Evolutionary conservation across 1,140 invertebrate genomes (phyloP).

Genomic region (Lamellibrachia luymesi): DNA sequence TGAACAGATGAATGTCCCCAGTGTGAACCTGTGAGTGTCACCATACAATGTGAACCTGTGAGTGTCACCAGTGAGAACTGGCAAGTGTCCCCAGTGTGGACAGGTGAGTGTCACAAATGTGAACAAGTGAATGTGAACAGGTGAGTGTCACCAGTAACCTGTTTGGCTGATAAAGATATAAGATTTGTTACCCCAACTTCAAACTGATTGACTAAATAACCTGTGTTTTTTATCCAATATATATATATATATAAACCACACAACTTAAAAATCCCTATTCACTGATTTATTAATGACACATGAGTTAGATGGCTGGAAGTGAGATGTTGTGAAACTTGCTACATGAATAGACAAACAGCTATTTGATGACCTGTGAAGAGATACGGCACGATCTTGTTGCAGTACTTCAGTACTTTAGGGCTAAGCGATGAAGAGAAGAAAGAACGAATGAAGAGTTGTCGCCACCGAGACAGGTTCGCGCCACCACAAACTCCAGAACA

Average conservation of each 20-base stretch:
- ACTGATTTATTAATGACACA: too few relatives aligned
- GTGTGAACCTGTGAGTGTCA: too few relatives aligned
- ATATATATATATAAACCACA: background rate
- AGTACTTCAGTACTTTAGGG: constrained; percentile 41
- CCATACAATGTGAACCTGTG: too few relatives aligned
- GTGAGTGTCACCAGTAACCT: background rate
- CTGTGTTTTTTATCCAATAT: background rate
- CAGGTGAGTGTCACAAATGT: background rate
- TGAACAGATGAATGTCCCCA: too few relatives aligned
- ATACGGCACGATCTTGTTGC: constrained; percentile 36
- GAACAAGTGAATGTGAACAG: constrained; percentile 2
- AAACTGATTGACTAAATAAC: background rate
- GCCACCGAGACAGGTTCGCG: constrained; percentile 44
- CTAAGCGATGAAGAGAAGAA: constrained; percentile 42
- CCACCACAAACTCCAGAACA: constrained; percentile 53
- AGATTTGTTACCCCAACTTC: background rate
- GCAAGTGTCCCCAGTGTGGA: constrained; percentile 15
- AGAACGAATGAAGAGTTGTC: constrained; percentile 44
- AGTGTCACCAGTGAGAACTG: background rate
- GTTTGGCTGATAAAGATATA: background rate
- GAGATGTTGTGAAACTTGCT: background rate
- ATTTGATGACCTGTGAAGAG: background rate
- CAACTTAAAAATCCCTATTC: too few relatives aligned
- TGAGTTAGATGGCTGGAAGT: background rate
- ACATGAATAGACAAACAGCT: background rate